Evolutionary conservation across 2,113 vertebrate genomes (phyloP).

Genomic region (Mixornis gularis): DNA sequence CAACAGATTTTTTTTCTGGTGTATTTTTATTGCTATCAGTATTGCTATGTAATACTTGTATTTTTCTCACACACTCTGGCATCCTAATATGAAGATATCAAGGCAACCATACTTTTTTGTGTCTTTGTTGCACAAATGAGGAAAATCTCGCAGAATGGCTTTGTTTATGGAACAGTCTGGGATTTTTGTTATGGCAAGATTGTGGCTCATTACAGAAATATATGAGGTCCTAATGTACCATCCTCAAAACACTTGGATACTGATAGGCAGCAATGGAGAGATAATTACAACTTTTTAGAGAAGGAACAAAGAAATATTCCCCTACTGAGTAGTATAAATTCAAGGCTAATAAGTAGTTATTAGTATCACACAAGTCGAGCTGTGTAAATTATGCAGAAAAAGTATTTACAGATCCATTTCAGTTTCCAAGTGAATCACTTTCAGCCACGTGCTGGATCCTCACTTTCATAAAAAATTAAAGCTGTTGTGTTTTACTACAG

Average conservation of each 20-base stretch:
- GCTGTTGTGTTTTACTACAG: neutral
- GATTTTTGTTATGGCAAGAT: neutral
- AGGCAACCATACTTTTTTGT: neutral
- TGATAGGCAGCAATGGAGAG: neutral
- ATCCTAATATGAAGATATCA: neutral
- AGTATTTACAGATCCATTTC: slow-evolving; percentile 22
- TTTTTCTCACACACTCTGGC: neutral
- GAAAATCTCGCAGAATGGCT: neutral
- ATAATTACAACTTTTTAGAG: neutral
- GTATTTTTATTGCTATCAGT: neutral
- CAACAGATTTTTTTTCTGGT: too few relatives aligned
- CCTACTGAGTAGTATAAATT: neutral
- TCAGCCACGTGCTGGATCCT: neutral
- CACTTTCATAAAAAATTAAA: slow-evolving; percentile 37
- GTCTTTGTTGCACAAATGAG: neutral
- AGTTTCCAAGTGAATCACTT: slow-evolving; percentile 15
- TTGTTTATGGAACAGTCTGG: neutral
- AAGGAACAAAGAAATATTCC: neutral
- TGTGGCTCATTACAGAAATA: neutral
- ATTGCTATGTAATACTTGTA: neutral
- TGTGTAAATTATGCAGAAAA: slow-evolving; percentile 24
- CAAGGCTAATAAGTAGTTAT: neutral
- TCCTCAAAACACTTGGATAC: neutral
- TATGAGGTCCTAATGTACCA: neutral
- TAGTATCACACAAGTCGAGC: neutral